Percentiles rank a stretch among this genome's conserved stretches.
Evolutionary conservation across 2,888 invertebrate genomes (phyloP).

Genomic region (Hirtodrosophila duncani): DNA sequence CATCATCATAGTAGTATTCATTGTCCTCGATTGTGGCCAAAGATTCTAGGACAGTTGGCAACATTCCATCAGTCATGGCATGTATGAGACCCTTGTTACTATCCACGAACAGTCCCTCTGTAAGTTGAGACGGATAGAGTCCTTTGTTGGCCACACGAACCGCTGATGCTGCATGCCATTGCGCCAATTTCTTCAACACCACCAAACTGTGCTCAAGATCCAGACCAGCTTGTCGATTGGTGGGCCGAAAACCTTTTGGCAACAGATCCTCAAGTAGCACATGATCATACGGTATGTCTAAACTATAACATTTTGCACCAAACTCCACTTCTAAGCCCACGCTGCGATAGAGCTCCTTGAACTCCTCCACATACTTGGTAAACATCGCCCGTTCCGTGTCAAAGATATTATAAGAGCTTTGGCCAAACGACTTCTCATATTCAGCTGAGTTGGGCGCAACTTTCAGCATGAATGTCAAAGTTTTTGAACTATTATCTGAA

Average conservation of each 20-base stretch:
- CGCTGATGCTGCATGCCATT: constrained; percentile 74
- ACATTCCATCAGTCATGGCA: constrained; percentile 14
- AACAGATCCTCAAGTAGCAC: constrained; percentile 66
- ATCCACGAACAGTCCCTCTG: constrained; percentile 21
- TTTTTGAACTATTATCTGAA: constrained; percentile 16
- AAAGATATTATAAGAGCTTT: constrained; percentile 44
- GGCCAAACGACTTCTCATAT: constrained; percentile 28
- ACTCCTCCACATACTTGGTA: constrained; percentile 40
- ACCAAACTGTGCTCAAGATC: constrained; percentile 62
- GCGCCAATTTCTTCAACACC: constrained; percentile 65
- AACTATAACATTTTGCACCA: constrained; percentile 37
- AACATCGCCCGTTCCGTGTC: constrained; percentile 56
- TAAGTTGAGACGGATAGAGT: constrained; percentile 27
- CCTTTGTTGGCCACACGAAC: constrained; percentile 51
- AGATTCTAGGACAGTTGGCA: constrained; percentile 24
- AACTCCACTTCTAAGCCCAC: constrained; percentile 40
- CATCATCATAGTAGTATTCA: constrained; percentile 45
- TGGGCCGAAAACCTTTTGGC: constrained; percentile 53
- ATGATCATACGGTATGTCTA: constrained; percentile 29
- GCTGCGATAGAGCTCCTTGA: constrained; percentile 42
- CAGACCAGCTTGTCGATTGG: constrained; percentile 57
- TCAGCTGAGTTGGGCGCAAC: constrained; percentile 15
- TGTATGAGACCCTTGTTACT: constrained; percentile 7
- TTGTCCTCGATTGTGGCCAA: constrained; percentile 41
- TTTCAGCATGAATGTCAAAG: constrained; percentile 39